Evolutionary conservation across 1,140 invertebrate species (phyloP), one percentile per base, ranked within the genome.

Genomic region (Saccostrea cuccullata): DNA sequence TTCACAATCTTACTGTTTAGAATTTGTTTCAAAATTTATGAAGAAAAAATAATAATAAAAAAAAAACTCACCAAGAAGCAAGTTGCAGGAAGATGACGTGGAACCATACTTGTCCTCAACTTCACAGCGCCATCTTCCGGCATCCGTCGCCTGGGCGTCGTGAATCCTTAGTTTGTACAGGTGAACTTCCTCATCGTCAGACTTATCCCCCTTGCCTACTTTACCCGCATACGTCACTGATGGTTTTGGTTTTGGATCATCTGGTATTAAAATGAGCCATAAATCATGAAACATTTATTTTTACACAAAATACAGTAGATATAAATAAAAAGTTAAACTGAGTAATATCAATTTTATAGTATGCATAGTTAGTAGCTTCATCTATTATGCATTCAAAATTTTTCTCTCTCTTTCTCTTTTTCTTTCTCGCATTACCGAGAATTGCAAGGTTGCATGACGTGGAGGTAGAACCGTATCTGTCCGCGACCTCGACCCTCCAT

Each of bases 381-480:
- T 47, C 9, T 47, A 47, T 6, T 8, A 47, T 47, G 47, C 47
- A 47, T 47, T 47, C 47, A 47, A 47, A 47, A 47, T 36, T 2
- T 36, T 2, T 36, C 30, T 36, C 30, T 36, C 30, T 36, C 30
- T 36, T 36, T 36, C 30, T 36, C 30, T 36, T 2, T 36, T 36
- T 36, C 30, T 36, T 36, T 36, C 30, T 36, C 30, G 30, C 30
- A 36, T 77, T 83, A 89, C 85, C 77, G 23, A 56, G 77, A 20
- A 89, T 82, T 67, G 85, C 85, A 15, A 89, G 70, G 73, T 88
- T 73, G 86, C 89, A 88, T 5, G 87, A 67, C 17, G 89, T 88
- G 13, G 89, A 88, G 4, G 85, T 60, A 55, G 84, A 83, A n/a
- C 89, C 89, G 58, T 90, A 88, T 90, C 84, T 90, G 58, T 87